These are phyloP conservation scores for Paradisaea rubra DNA, from an alignment of 2,113 vertebrate species.

Conservation along the genomic window DNA sequence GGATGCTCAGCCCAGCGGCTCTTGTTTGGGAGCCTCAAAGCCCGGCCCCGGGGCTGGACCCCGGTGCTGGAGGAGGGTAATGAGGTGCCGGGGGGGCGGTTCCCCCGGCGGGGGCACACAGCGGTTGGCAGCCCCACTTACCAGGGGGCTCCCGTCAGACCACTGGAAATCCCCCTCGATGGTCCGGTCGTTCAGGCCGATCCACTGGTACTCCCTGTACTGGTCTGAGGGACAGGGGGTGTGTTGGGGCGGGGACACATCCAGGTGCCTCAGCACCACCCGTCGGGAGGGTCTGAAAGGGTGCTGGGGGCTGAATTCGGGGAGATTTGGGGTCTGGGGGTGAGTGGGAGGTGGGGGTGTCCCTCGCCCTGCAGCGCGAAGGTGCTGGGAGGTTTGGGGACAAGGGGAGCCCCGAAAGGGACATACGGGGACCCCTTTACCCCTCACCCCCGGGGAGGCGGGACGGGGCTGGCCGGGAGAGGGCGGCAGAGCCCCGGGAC, in stretches of 20 bases:
- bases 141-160: conserved; percentile 91
- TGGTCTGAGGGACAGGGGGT: conserved; percentile 61
- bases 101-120: fast-evolving
- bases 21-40: background rate
- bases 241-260: too few relatives aligned
- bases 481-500: background rate
- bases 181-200: conserved; percentile 88
- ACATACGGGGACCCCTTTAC: fast-evolving
- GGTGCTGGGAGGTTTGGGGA: background rate
- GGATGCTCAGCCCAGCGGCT: background rate
- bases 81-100: fast-evolving
- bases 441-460: too few relatives aligned
- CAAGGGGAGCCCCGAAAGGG: background rate
- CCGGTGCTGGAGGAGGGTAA: background rate
- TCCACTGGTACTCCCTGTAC: conserved; percentile 93
- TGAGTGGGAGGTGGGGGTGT: background rate
- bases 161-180: conserved; percentile 94
- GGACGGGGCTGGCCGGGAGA: background rate
- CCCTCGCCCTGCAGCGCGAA: background rate
- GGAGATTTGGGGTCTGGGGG: background rate
- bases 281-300: background rate
- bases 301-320: background rate
- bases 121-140: conserved; percentile 56
- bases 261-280: background rate
- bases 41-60: background rate